A percentile compares a stretch with the other conserved stretches of the same genome.
These are phyloP conservation scores for Darevskia mixta DNA, from an alignment of 2,797 vertebrate genomes.

Conservation along the genomic window DNA sequence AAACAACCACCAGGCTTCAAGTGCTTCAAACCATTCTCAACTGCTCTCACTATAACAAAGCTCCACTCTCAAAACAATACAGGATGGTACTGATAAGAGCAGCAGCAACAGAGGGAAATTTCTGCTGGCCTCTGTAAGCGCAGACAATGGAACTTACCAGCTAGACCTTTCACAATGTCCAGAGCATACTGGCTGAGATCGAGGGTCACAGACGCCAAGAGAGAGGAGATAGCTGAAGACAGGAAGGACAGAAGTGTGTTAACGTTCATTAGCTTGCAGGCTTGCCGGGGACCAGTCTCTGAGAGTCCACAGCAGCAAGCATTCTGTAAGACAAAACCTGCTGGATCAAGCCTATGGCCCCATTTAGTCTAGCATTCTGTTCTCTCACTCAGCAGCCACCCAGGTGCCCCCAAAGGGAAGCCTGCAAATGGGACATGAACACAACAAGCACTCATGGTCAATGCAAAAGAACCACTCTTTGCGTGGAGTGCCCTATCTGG, in stretches of 20 bases:
- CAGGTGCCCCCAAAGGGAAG: too few species aligned
- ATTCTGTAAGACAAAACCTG: neutral
- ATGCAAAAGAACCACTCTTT: neutral
- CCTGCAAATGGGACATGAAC: too few species aligned
- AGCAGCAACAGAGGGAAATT: rapidly evolving
- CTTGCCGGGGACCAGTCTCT: slow-evolving; percentile 1
- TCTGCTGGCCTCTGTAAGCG: slow-evolving; percentile 2
- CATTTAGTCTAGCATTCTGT: too few species aligned
- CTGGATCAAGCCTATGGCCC: too few species aligned
- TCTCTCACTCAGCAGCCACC: too few species aligned
- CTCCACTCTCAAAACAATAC: neutral
- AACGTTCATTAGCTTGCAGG: neutral
- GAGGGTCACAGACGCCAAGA: slow-evolving; percentile 91
- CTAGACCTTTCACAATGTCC: slow-evolving; percentile 93
- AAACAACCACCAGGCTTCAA: neutral
- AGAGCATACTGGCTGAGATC: slow-evolving; percentile 97
- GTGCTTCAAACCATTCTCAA: neutral
- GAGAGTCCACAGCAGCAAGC: neutral
- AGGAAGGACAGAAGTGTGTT: slow-evolving; percentile 24
- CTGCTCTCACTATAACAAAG: slow-evolving; percentile 23
- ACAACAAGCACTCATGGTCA: neutral
- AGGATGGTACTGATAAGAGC: neutral
- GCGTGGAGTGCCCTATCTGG: too few species aligned
- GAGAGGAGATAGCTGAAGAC: slow-evolving; percentile 87
- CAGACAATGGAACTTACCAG: slow-evolving; percentile 83